Evolutionary conservation across 2,113 vertebrate genomes (phyloP), one percentile per base, ranked within the genome.

Genomic region (Callipepla squamata): DNA sequence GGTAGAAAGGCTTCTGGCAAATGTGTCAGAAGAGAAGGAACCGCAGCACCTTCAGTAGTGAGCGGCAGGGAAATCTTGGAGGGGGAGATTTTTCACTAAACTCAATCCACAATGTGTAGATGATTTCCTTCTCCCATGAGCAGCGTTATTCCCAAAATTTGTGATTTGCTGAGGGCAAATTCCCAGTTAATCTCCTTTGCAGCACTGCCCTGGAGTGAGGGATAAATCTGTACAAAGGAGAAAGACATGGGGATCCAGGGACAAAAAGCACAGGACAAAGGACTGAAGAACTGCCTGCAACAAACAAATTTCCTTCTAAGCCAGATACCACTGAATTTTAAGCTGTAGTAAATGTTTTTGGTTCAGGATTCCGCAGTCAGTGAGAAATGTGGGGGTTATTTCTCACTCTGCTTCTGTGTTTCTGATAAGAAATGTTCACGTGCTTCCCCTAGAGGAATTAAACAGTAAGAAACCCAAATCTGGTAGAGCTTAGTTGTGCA

Each of bases 381-480:
- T 72, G 90, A 69, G 44, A 68, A 90, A 70, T 0, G 0, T 12
- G 14, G 77, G 58, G 32, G 53, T 42, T 82, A 55, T 81, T 96
- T 89, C 70, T 84, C 69, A 53, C 74, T 79, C 45, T 59, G 44
- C 38, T 83, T 80, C 73, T 2, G 7, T 65, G 23, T 73, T 87
- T 69, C 81, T 91, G 74, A 72, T 87, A 81, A 76, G 92, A 89
- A 96, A 93, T 16, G 59, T 96, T 85, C 6, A 3, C 84, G 87
- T 62, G 73, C 81, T 96, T 58, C 80, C 74, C 86, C 84, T 84
- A 91, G 74, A 93, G 89, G 86, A 93, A 86, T 79, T 70, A n/a
- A 90, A 94, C 65, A 72, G 81, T 34, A 75, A 92, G 92, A 69
- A 95, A 48, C 7, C 32, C 66, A 78, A 66, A 76, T 87, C n/a